Evolutionary conservation across 1,140 invertebrate species (phyloP), one percentile per base, ranked within the genome.

Genomic region (Bombus waltoni): DNA sequence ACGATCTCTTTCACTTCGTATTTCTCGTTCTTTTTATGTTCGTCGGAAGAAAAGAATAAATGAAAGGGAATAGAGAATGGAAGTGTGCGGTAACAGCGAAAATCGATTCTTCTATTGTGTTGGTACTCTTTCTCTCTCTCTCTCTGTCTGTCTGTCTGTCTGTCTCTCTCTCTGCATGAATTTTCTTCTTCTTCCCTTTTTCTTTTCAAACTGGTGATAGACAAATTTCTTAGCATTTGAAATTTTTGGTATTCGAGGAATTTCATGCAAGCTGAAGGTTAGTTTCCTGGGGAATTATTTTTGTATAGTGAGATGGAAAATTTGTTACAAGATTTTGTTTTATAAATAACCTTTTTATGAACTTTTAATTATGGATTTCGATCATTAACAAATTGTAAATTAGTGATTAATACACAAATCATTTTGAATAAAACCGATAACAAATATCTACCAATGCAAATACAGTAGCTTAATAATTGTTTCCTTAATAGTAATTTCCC

Each of bases 1-100:
- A n/a, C n/a, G 93, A 62, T 70, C 44, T 53, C 59, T 22, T 25
- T 59, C 15, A 15, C 65, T 66, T 38, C 68, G 40, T 44, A 38
- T 35, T 4, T n/a, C 38, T n/a, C 28, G 6, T 80, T 79, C 42
- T 62, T 18, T 40, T 72, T 53, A 28, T 57, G 44, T 10, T 0
- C 11, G 28, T 15, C 18, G 9, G 53, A 65, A 70, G 68, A 71
- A 59, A 42, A 32, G 15, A 2, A 47, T 15, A 68, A 42, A 25
- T 59, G 2, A 10, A 28, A 65, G 47, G 35, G 35, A 11, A 32
- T 13, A 28, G 4, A 15, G 40, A 44, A 42, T n/a, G 10, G 22
- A 32, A 40, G 18, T 13, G 25, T 40, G 35, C 73, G 22, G 11
- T 32, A 70, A 38, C n/a, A 15, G 3, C 62, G 32, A n/a, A 68